Percentiles rank a stretch among this genome's conserved stretches.
Conservation (phyloP, 2,113 vertebrate genomes). For the Lasiurus cinereus region DNA sequence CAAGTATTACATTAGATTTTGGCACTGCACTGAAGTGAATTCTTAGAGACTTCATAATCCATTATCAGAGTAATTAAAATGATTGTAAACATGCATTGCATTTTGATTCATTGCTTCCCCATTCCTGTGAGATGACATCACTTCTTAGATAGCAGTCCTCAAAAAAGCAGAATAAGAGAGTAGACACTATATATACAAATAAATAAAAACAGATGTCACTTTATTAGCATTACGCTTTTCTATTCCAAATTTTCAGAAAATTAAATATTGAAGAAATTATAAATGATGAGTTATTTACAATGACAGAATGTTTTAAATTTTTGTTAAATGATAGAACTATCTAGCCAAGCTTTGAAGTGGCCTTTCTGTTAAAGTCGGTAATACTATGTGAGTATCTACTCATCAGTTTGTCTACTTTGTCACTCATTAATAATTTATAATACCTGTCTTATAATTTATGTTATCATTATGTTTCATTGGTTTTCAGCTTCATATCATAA, state of each 20-base stretch:
- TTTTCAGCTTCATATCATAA: background rate
- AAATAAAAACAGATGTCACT: background rate
- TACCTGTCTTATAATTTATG: background rate
- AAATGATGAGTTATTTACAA: background rate
- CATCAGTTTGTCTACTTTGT: background rate
- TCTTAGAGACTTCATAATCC: background rate
- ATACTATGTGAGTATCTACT: background rate
- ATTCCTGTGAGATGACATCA: background rate
- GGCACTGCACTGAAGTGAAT: background rate
- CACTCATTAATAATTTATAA: constrained; percentile 1
- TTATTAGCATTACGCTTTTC: background rate
- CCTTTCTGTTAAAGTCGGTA: background rate
- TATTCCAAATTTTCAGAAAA: background rate
- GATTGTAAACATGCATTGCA: background rate
- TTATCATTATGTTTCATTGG: background rate
- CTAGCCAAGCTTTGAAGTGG: background rate
- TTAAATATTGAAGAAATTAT: background rate
- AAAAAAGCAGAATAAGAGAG: background rate
- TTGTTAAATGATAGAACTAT: background rate
- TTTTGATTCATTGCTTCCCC: background rate
- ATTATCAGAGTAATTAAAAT: background rate
- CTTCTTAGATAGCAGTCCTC: background rate
- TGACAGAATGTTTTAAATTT: background rate
- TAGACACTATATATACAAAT: background rate
- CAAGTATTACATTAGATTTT: background rate